Percentiles rank a stretch among this genome's conserved stretches.
phyloP scores from a whole-genome alignment of 92 coral and sea anemone genomes.

The Bergia puertoricense region DNA sequence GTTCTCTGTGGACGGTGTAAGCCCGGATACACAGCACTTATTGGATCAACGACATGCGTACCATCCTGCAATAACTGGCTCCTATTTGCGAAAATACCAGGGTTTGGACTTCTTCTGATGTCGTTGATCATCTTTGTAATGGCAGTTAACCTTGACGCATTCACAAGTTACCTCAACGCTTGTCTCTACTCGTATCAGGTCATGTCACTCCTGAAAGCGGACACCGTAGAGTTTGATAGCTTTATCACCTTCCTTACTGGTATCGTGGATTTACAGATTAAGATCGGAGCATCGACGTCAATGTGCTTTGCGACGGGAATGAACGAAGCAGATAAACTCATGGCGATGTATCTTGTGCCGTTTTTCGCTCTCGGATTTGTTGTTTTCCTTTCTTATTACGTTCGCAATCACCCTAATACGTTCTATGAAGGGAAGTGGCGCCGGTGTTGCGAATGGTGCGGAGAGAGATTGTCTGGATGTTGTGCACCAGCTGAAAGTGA shows the following conservation, averaged over 20 bases:
- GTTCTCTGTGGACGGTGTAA: conserved; percentile 82
- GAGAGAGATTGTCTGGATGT: neutral
- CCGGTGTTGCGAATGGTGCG: conserved; percentile 1
- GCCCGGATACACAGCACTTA: conserved; percentile 47
- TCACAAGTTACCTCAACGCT: conserved; percentile 90
- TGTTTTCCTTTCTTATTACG: conserved; percentile 55
- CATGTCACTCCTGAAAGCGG: conserved; percentile 61
- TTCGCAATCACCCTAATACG: conserved; percentile 59
- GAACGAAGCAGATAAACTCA: conserved; percentile 86
- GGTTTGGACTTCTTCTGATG: conserved; percentile 48
- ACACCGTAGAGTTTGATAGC: conserved; percentile 58
- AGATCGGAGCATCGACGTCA: conserved; percentile 39
- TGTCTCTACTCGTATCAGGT: conserved; percentile 95
- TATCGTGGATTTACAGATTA: conserved; percentile 62
- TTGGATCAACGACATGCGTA: conserved; percentile 70
- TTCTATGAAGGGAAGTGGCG: conserved; percentile 55
- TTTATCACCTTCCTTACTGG: conserved; percentile 77
- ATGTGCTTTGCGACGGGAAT: conserved; percentile 70
- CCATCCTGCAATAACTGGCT: conserved; percentile 56
- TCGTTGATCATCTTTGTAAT: conserved; percentile 68
- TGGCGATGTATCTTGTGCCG: conserved; percentile 84
- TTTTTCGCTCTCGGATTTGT: conserved; percentile 65
- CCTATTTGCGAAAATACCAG: conserved; percentile 55
- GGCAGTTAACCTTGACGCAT: conserved; percentile 73
- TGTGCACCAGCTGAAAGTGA: neutral